Percentiles rank a stretch among this genome's conserved stretches.
Conservation (phyloP, 2,888 invertebrate species). For the Esperia sulphurella region DNA sequence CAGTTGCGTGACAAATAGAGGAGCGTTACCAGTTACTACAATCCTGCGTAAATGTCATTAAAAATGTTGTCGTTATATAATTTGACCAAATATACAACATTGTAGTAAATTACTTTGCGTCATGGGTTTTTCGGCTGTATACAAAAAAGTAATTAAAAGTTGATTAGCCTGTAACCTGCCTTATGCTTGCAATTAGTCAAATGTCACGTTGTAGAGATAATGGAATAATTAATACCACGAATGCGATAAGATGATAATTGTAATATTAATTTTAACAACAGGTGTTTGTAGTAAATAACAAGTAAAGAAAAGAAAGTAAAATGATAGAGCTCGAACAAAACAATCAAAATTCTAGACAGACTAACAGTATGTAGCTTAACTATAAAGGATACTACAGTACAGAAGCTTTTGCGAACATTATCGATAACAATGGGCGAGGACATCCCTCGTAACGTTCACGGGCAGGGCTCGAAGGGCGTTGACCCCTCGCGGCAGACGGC, state of each 20-base stretch:
- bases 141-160: too few species aligned
- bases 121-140: too few species aligned
- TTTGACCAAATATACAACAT: too few species aligned
- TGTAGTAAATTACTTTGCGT: too few species aligned
- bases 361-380: background rate
- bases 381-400: slow-evolving; percentile 10
- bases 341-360: too few species aligned
- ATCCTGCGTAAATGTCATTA: background rate
- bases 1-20: slow-evolving; percentile 28
- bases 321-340: background rate
- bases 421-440: slow-evolving; percentile 56
- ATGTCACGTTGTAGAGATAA: too few species aligned
- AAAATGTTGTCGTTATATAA: background rate
- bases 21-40: background rate
- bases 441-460: slow-evolving; percentile 70
- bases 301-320: background rate
- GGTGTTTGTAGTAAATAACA: background rate
- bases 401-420: slow-evolving; percentile 43
- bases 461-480: slow-evolving; percentile 70
- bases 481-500: slow-evolving; percentile 39
- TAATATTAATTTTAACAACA: background rate
- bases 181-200: too few species aligned
- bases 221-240: too few species aligned
- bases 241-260: background rate
- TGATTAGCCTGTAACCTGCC: too few species aligned